A percentile compares a stretch with the other conserved stretches of the same genome.
phyloP scores from a whole-genome alignment of 2,797 vertebrate genomes.

The Dryobates pubescens region DNA sequence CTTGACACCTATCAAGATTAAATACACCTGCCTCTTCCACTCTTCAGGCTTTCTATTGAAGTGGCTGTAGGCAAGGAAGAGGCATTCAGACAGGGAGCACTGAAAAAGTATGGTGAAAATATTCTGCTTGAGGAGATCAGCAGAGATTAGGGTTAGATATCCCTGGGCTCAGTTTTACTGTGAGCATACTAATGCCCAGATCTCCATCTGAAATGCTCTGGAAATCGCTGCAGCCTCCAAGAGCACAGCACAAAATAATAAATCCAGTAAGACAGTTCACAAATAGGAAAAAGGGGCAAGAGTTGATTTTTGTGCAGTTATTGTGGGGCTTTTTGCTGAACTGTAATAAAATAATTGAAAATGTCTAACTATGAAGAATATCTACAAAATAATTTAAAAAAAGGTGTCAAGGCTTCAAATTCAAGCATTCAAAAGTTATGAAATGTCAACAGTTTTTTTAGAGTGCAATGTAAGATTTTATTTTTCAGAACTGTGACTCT shows the following conservation, averaged over 20 bases:
- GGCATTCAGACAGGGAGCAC: background rate
- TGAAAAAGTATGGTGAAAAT: constrained; percentile 4
- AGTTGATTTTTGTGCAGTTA: background rate
- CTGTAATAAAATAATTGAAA: background rate
- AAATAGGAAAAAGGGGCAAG: background rate
- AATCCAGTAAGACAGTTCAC: background rate
- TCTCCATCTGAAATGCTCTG: background rate
- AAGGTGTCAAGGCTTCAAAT: background rate
- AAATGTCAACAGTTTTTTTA: background rate
- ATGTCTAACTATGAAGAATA: background rate
- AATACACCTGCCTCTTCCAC: background rate
- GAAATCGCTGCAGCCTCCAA: background rate
- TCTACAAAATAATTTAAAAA: background rate
- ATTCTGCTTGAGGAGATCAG: background rate
- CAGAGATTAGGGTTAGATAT: background rate
- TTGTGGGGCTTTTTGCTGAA: background rate
- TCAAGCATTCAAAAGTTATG: background rate
- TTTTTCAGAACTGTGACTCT: background rate
- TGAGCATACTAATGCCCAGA: background rate
- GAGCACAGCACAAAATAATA: background rate
- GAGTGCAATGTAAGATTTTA: background rate
- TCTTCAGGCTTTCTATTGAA: background rate
- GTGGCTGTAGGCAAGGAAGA: constrained; percentile 25
- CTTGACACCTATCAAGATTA: background rate
- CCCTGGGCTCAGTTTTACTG: background rate